These are phyloP conservation scores for Lagopus muta DNA, from an alignment of 2,113 vertebrate genomes.

Conservation along the genomic window DNA sequence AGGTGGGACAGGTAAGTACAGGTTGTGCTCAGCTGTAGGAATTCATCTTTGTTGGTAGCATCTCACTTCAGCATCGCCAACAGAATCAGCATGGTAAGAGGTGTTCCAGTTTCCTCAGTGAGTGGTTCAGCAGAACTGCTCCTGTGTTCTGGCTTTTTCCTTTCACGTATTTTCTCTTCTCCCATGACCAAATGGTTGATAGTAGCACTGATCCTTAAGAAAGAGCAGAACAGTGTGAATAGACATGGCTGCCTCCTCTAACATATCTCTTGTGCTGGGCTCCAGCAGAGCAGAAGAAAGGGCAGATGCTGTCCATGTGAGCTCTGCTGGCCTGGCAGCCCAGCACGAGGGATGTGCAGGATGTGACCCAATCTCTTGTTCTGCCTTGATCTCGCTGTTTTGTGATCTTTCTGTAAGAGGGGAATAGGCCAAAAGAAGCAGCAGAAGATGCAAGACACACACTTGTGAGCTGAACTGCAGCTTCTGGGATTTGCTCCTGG, in stretches of 20 bases:
- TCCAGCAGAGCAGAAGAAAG: not conserved
- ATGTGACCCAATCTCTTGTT: not conserved
- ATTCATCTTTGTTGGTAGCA: not conserved
- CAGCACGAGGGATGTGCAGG: fast-evolving
- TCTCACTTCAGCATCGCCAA: too few species aligned
- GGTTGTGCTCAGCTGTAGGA: not conserved
- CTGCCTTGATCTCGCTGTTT: not conserved
- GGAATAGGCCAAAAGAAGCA: not conserved
- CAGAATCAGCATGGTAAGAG: not conserved
- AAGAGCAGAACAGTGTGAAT: fast-evolving
- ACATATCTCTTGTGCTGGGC: fast-evolving
- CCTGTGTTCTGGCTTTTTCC: fast-evolving
- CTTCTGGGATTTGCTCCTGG: not conserved
- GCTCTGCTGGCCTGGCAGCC: not conserved
- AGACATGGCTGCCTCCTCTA: not conserved
- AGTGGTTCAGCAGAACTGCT: fast-evolving
- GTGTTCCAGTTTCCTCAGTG: fast-evolving
- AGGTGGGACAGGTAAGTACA: not conserved
- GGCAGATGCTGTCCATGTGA: not conserved
- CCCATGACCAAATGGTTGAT: fast-evolving
- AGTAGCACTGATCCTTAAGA: fast-evolving
- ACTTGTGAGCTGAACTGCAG: fast-evolving
- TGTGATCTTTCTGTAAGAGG: not conserved
- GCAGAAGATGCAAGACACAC: not conserved
- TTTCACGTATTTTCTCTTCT: fast-evolving